phyloP scores from a whole-genome alignment of 37 sponge, comb jelly and placozoan species.

The Hexactinellida sp. region DNA sequence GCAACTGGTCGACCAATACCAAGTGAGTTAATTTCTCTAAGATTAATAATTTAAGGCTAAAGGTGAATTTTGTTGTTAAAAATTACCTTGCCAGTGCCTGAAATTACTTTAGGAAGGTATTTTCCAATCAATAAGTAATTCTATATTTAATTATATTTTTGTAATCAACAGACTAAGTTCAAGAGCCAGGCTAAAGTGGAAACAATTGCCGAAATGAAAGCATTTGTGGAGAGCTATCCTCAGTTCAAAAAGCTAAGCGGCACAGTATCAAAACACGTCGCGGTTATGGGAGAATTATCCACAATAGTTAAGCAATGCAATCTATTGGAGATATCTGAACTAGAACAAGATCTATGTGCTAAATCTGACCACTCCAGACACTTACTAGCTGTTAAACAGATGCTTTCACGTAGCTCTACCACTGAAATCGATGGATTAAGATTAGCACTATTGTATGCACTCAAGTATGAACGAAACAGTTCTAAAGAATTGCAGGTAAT shows the following conservation, averaged over 20 bases:
- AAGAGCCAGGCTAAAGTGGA: conserved; percentile 70
- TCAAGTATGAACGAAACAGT: conserved; percentile 56
- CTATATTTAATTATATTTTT: background rate
- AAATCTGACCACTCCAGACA: conserved; percentile 29
- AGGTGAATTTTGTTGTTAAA: too few relatives aligned
- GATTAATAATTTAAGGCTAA: too few relatives aligned
- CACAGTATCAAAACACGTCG: conserved; percentile 89
- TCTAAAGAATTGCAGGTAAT: conserved; percentile 20
- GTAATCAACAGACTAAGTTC: conserved; percentile 20
- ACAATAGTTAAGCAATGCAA: conserved; percentile 49
- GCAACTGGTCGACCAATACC: conserved; percentile 67
- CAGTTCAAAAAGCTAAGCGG: conserved; percentile 85
- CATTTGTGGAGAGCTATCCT: conserved; percentile 90
- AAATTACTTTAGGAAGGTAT: too few relatives aligned
- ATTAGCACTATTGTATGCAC: conserved; percentile 49
- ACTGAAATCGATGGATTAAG: conserved; percentile 49
- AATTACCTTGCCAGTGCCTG: too few relatives aligned
- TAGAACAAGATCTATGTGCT: conserved; percentile 70
- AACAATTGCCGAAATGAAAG: conserved; percentile 95
- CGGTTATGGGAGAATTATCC: conserved; percentile 79
- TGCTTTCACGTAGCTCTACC: conserved; percentile 39
- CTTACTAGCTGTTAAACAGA: conserved; percentile 27
- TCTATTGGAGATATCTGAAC: conserved; percentile 69
- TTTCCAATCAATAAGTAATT: too few relatives aligned
- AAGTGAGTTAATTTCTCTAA: conserved; percentile 26